These are phyloP conservation scores for Pyrrhura leucotis DNA, from an alignment of 2,797 vertebrate species.

Conservation along the genomic window DNA sequence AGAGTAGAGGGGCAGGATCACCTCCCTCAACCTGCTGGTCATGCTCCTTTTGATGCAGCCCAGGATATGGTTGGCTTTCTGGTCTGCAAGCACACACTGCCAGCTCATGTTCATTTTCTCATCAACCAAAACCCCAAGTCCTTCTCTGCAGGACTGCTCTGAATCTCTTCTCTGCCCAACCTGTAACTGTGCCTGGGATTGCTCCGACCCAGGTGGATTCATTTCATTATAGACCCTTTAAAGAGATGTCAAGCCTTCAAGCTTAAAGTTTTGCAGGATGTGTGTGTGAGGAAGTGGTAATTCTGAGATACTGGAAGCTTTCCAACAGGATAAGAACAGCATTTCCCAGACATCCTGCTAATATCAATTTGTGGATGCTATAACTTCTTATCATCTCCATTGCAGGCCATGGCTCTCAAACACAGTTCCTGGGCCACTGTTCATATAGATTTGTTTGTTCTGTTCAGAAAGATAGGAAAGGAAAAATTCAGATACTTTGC, in stretches of 20 bases:
- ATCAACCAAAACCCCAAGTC: too few relatives aligned
- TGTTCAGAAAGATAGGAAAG: not conserved
- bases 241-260: not conserved
- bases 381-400: conserved; percentile 17
- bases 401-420: not conserved
- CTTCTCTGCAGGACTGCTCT: too few relatives aligned
- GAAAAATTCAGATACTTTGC: not conserved
- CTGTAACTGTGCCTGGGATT: too few relatives aligned
- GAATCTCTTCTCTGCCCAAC: too few relatives aligned
- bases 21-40: too few relatives aligned
- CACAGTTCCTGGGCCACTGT: not conserved
- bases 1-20: too few relatives aligned
- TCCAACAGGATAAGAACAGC: not conserved
- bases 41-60: too few relatives aligned
- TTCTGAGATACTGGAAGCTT: conserved; percentile 11
- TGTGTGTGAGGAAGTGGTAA: not conserved
- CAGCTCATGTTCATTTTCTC: too few relatives aligned
- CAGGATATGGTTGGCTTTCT: too few relatives aligned
- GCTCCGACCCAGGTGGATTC: too few relatives aligned
- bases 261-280: not conserved
- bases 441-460: conserved; percentile 22
- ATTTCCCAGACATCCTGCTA: conserved; percentile 14
- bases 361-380: not conserved
- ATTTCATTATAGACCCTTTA: not conserved
- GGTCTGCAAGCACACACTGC: too few relatives aligned